Base-by-base conservation (phyloP, 2,888 invertebrate species). In the Steinernema hermaphroditum region DNA sequence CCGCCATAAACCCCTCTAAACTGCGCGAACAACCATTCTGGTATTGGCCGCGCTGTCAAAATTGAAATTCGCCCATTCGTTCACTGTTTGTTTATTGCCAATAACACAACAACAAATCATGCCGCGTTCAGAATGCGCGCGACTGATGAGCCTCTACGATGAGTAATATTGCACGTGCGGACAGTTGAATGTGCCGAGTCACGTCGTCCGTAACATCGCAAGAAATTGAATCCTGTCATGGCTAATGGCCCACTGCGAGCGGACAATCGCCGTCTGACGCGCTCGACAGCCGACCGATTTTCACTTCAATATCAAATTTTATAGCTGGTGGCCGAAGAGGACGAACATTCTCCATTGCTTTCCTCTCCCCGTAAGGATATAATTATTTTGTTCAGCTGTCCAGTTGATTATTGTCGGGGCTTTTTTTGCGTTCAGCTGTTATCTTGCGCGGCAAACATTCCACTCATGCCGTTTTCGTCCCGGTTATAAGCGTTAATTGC, bases 301-400 rank as follows among this genome's bases (percentile, higher is more conserved):
- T 27, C 54, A 54, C 29, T 27, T 2, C 54, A 54, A 54, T 62
- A 24, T 32, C 62, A 62, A 62, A 62, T 62, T 62, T 62, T 32
- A 32, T 62, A 32, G 32, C 19, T 19, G 4, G 16, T 46, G 16
- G 9, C 12, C 32, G 29, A 29, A 62, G 29, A 16, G 32, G 22
- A 27, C 27, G 27, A 54, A 24, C 27, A 22, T 54, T 46, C 27
- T 54, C 12, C 12, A 24, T 27, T 24, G 54, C 29, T 32, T 22
- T 32, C 62, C 24, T 50, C 50, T 50, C 37, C 37, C 4, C 12
- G 37, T n/a, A 22, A 54, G 29, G 32, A 62, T 24, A 34, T 62
- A 62, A 62, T 62, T 32, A 19, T 32, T 50, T 62, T 62, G 29
- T 24, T 62, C 62, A 62, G 62, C 29, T 62, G 62, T 62, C 62